phyloP scores from a whole-genome alignment of 2,888 invertebrate genomes.

The Melolontha melolontha region DNA sequence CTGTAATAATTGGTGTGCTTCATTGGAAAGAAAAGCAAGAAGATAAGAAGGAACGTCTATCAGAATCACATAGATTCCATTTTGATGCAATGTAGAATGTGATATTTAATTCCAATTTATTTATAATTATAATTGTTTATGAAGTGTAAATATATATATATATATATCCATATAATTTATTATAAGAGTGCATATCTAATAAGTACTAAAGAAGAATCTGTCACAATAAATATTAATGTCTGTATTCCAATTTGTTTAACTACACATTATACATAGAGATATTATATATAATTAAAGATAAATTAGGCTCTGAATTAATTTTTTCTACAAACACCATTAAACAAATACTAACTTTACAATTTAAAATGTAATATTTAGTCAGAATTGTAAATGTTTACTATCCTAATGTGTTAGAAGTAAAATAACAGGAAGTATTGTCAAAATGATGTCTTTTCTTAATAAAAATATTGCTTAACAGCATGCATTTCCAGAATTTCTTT shows the following conservation, averaged over 20 bases:
- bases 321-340: no score
- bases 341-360: no score
- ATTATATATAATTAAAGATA: no score
- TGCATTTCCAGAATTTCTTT: no score
- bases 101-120: conserved; percentile 9
- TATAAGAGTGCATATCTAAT: conserved; percentile 9
- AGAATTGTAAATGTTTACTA: no score
- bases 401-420: no score
- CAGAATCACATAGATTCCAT: conserved; percentile 86
- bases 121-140: not conserved
- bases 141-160: conserved; percentile 29
- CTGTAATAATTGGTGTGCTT: conserved; percentile 84
- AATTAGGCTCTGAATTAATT: no score
- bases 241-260: not conserved
- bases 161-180: conserved; percentile 17
- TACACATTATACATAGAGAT: no score
- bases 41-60: conserved; percentile 81
- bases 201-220: conserved; percentile 22
- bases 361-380: no score
- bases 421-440: no score
- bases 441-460: no score
- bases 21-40: conserved; percentile 92
- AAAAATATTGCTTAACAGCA: no score
- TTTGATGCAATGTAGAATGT: conserved; percentile 83
- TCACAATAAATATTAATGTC: conserved; percentile 21